Conservation (phyloP, 2,888 invertebrate genomes). For the Thalpophila matura region DNA sequence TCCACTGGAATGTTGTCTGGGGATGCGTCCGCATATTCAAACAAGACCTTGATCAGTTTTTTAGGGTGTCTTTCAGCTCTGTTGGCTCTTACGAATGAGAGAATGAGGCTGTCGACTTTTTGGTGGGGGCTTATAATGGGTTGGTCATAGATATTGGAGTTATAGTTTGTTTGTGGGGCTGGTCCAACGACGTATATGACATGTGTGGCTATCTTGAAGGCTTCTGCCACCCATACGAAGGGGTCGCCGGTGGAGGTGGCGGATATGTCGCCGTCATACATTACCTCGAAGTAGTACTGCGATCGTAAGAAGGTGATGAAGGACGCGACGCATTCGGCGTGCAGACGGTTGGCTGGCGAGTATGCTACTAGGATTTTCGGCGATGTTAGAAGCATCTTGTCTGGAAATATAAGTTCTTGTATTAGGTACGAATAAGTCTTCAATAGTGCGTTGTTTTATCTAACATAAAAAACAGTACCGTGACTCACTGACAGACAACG, state of each 20-base stretch:
- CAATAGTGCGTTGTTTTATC: too few relatives aligned
- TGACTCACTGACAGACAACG: too few relatives aligned
- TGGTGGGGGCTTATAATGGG: constrained; percentile 79
- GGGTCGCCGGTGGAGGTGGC: constrained; percentile 81
- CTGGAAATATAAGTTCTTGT: constrained; percentile 59
- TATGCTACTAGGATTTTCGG: constrained; percentile 84
- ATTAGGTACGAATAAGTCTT: background rate
- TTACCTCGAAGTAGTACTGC: constrained; percentile 82
- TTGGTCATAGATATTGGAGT: constrained; percentile 84
- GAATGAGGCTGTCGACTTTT: constrained; percentile 77
- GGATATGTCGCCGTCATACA: constrained; percentile 83
- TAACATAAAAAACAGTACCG: too few relatives aligned
- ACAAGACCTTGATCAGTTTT: constrained; percentile 80
- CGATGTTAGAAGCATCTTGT: constrained; percentile 78
- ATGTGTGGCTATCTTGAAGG: constrained; percentile 77
- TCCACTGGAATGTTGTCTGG: constrained; percentile 79
- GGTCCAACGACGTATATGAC: constrained; percentile 84
- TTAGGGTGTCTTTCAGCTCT: constrained; percentile 70
- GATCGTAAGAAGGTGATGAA: constrained; percentile 80
- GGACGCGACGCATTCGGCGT: constrained; percentile 83
- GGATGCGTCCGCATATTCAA: constrained; percentile 84
- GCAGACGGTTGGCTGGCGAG: constrained; percentile 79
- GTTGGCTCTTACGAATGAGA: constrained; percentile 75
- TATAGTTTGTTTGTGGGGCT: constrained; percentile 73
- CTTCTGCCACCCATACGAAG: constrained; percentile 82